Conservation (phyloP, 2,888 invertebrate species). For the Drosophila tanythrix region DNA sequence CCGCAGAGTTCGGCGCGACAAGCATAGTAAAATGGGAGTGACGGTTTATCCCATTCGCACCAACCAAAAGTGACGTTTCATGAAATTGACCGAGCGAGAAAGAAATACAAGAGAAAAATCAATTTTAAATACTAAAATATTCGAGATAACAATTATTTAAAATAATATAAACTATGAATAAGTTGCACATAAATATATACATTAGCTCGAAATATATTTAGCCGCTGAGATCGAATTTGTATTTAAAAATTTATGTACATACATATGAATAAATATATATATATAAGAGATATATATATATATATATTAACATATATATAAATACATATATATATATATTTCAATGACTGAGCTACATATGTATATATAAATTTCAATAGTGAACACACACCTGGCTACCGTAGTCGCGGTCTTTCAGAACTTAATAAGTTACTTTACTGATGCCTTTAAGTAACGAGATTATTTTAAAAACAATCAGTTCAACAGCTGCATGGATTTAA, state of each 20-base stretch:
- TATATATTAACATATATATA: constrained; percentile 4
- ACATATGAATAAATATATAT: neutral
- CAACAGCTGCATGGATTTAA: constrained; percentile 13
- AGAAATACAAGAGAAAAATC: constrained; percentile 69
- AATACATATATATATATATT: constrained; percentile 4
- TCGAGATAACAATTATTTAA: constrained; percentile 24
- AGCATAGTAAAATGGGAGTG: constrained; percentile 52
- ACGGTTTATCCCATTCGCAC: constrained; percentile 69
- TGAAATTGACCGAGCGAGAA: constrained; percentile 50
- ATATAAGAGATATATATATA: neutral
- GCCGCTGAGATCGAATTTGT: neutral
- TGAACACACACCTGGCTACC: constrained; percentile 43
- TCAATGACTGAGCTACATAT: constrained; percentile 20
- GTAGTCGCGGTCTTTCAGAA: constrained; percentile 17
- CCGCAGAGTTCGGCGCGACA: constrained; percentile 43
- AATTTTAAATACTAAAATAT: constrained; percentile 65
- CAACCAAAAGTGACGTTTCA: constrained; percentile 41
- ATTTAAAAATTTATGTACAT: neutral
- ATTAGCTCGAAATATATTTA: constrained; percentile 7
- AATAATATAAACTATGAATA: constrained; percentile 18
- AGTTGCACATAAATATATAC: constrained; percentile 5
- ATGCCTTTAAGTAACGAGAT: neutral
- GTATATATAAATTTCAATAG: constrained; percentile 20
- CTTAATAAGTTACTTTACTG: constrained; percentile 7
- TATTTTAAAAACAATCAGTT: constrained; percentile 16